Evolutionary conservation across 92 coral and sea anemone genomes (phyloP), one percentile per base, ranked within the genome.

Genomic region (Blastomussa wellsi): DNA sequence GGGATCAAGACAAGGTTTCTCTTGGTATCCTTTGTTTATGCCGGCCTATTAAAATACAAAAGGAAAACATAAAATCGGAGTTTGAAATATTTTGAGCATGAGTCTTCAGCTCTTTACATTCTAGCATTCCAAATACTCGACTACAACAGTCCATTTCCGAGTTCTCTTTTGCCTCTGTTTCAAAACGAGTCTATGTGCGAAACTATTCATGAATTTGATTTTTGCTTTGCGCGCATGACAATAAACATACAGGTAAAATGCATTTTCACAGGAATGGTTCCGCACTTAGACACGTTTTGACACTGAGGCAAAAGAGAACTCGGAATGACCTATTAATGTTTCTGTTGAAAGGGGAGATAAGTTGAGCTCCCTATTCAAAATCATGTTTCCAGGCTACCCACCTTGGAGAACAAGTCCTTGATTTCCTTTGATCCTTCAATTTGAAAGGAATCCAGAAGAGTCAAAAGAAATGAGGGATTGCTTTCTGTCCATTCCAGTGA

Each of bases 1-100:
- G 13, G 99, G 99, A 66, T 96, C 94, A 48, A 96, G 91, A 52
- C 99, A 96, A 0, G 99, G 99, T 36, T 92, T 96, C 36, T 93
- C 86, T 53, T 81, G 72, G 62, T 96, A 96, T 26, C 99, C 99
- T 12, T 89, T 92, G 26, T 62, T 81, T 32, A 96, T 96, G 5
- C 99, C 99, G 72, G 95, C 99, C 98, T 94, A 38, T 22, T 51
- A 36, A 53, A 31, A 14, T 8, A 17, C 35, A 81, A 44, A 35
- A 11, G 19, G 2, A n/a, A 2, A n/a, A 32, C 26, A 2, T 22
- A 6, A 1, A 33, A 77, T 35, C 12, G 2, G 3, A 51, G 1
- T 51, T 13, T 28, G 33, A 28, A 62, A 62, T 1, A 13, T 28
- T 26, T 60, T 35, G n/a, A 76, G 36, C 24, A n/a, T 5, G 8